These are phyloP conservation scores for Allobates femoralis DNA, from an alignment of 2,797 vertebrate species.

Conservation along the genomic window DNA sequence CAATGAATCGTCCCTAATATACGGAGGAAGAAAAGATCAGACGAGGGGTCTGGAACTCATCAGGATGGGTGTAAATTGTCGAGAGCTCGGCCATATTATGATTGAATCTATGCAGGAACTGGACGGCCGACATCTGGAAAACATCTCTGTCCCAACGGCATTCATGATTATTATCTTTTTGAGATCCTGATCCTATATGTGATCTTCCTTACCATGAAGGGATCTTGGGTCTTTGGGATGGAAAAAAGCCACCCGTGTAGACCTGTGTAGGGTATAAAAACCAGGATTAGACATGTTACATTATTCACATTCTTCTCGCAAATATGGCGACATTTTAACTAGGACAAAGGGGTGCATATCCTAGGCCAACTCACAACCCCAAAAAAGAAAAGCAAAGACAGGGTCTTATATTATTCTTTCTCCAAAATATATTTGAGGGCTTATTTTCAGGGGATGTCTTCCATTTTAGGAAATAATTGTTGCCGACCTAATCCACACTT, in stretches of 20 bases:
- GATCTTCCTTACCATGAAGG: constrained; percentile 37
- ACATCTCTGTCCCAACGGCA: constrained; percentile 37
- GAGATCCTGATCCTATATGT: constrained; percentile 44
- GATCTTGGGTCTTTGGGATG: constrained; percentile 22
- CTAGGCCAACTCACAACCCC: not conserved
- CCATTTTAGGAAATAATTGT: too few relatives aligned
- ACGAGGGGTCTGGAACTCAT: constrained; percentile 56
- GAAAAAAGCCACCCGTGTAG: constrained; percentile 2
- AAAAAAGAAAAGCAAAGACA: not conserved
- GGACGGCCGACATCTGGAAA: constrained; percentile 51
- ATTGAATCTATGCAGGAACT: constrained; percentile 49
- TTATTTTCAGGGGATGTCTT: too few relatives aligned
- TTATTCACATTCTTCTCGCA: not conserved
- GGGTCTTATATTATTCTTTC: too few relatives aligned
- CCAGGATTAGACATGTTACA: not conserved
- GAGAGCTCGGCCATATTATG: constrained; percentile 13
- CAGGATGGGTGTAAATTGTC: constrained; percentile 56
- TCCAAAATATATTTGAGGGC: too few relatives aligned
- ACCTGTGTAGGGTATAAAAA: not conserved
- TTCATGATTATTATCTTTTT: constrained; percentile 49
- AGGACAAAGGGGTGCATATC: not conserved
- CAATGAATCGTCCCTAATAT: constrained; percentile 39
- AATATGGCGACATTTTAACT: not conserved
- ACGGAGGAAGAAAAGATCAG: constrained; percentile 49
- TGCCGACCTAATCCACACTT: too few relatives aligned